These are phyloP conservation scores for Henricia sp. DNA, from an alignment of 53 echinoderm and acorn worm species.

Conservation along the genomic window DNA sequence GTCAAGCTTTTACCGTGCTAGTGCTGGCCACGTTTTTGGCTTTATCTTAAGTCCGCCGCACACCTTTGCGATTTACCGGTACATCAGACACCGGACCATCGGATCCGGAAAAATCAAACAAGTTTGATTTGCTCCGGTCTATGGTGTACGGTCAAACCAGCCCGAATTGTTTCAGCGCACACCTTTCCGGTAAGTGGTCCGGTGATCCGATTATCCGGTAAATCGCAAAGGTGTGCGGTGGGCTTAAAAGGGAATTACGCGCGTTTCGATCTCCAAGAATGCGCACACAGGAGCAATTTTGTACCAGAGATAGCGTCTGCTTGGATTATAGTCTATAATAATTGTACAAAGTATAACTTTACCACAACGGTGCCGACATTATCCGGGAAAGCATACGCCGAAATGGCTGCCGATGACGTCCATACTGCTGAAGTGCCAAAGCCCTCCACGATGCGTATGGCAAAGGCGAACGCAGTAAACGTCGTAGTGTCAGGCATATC, in stretches of 20 bases:
- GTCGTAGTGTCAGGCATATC: slow-evolving; percentile 37
- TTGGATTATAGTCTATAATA: not conserved
- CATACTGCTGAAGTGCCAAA: not conserved
- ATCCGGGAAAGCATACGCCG: not conserved
- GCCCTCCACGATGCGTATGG: slow-evolving; percentile 8
- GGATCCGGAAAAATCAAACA: no score
- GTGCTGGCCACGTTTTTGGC: no score
- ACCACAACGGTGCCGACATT: not conserved
- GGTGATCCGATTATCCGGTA: no score
- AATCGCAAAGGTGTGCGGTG: no score
- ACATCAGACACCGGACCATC: no score
- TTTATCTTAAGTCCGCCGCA: no score
- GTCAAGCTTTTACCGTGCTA: no score
- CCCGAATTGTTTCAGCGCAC: no score
- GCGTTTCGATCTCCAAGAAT: not conserved
- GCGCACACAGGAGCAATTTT: not conserved
- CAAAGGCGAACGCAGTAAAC: slow-evolving; percentile 72
- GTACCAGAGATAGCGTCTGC: not conserved
- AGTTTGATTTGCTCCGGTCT: no score
- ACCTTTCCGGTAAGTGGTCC: no score
- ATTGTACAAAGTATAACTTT: not conserved
- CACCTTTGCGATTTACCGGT: no score
- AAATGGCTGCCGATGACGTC: not conserved
- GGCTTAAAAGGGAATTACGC: not conserved
- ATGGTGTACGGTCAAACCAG: no score